Evolutionary conservation across 2,888 invertebrate species (phyloP), one percentile per base, ranked within the genome.

Genomic region (Gibbula magus): DNA sequence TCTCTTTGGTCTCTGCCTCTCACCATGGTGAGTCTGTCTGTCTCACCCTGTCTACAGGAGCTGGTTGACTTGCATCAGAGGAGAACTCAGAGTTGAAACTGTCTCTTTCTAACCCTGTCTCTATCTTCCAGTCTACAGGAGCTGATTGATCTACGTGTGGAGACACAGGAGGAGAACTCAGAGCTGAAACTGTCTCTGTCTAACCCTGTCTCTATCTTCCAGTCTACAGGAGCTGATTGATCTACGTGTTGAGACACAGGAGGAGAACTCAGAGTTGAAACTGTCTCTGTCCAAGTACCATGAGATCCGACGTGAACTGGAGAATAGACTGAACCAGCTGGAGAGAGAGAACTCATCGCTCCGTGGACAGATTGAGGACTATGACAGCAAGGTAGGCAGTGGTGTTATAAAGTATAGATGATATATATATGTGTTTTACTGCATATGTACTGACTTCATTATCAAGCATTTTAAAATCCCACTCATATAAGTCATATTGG

Each of bases 251-350:
- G 83, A 84, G 73, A 81, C 86, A 8, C 78, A 85, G 70, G 81
- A 83, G 45, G 90, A 90, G 77, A 90, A 90, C 83, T 88, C 88
- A 66, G 89, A 89, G 20, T 81, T 90, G 22, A 89, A 89, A 75
- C 20, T 74, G 1, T 79, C 79, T 5, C 75, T 88, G 8, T 75
- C 80, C 18, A 95, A 95, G 51, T 93, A 96, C 61, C 93, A 96
- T 32, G 94, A 94, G 82, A 95, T 95, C 83, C 94, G 87, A 66
- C 80, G 79, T 51, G 86, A 86, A 22, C 79, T 89, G 16, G 86
- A 86, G 8, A 79, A 82, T 32, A 87, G 88, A 29, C 75, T 91
- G 0, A 79, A 77, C 22, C 82, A 82, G 70, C 61, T 86, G 35
- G 88, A 89, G 73, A 84, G 80, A 70, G 88, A 88, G 20, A 88